Percentiles rank a stretch among this genome's conserved stretches.
Conservation (phyloP, 1,140 invertebrate genomes). For the Aplysia californica region DNA sequence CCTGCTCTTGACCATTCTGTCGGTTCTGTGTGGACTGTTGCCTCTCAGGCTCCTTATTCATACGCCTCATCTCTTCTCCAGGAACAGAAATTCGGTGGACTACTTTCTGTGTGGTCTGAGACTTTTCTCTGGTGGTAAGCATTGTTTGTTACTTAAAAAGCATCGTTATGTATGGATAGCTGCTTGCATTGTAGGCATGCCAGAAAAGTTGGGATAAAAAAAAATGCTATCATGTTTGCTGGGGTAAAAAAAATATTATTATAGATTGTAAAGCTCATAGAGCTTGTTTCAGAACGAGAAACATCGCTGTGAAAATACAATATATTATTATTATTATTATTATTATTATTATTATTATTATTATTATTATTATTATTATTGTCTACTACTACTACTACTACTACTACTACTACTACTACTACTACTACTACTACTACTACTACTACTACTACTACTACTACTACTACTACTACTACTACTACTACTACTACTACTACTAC, state of each 20-base stretch:
- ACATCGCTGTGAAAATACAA: too few relatives aligned
- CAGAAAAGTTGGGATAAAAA: too few relatives aligned
- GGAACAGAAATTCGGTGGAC: constrained; percentile 45
- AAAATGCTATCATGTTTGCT: too few relatives aligned
- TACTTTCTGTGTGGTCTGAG: constrained; percentile 54
- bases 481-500: background rate
- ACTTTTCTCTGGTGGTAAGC: constrained; percentile 71
- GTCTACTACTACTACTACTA: constrained; percentile 17
- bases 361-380: too few relatives aligned
- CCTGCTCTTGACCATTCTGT: constrained; percentile 49
- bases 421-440: constrained; percentile 27
- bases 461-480: constrained; percentile 16
- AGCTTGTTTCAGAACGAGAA: too few relatives aligned
- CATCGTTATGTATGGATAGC: too few relatives aligned
- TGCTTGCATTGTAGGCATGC: too few relatives aligned
- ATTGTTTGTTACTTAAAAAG: too few relatives aligned
- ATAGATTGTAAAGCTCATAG: too few relatives aligned
- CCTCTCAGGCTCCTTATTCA: constrained; percentile 52
- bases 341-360: background rate
- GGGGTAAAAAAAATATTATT: too few relatives aligned
- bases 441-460: constrained; percentile 29
- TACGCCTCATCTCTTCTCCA: constrained; percentile 44
- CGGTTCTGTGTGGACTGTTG: constrained; percentile 52
- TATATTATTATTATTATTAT: too few relatives aligned
- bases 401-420: constrained; percentile 30